Percentiles rank a stretch among this genome's conserved stretches.
Conservation (phyloP, 2,113 vertebrate genomes). For the Romanogobio albipinnatus region DNA sequence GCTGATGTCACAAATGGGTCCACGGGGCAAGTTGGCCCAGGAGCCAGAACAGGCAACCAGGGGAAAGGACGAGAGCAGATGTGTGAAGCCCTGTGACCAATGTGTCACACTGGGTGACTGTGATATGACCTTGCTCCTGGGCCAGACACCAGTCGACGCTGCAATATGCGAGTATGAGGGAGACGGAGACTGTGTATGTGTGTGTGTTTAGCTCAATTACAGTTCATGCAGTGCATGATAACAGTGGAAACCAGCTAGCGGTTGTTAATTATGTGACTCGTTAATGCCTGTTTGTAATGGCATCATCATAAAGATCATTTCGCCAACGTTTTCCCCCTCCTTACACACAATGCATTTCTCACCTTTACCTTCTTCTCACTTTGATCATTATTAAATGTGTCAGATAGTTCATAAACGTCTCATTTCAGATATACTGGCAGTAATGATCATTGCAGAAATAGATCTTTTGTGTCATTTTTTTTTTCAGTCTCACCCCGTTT, state of each 20-base stretch:
- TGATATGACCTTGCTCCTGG: slow-evolving; percentile 60
- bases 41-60: slow-evolving; percentile 5
- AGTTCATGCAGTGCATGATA: slow-evolving; percentile 16
- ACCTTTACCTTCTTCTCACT: neutral
- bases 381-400: slow-evolving; percentile 29
- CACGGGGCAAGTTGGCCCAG: slow-evolving; percentile 53
- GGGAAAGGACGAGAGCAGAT: slow-evolving; percentile 55
- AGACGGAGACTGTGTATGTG: neutral
- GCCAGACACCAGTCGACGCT: slow-evolving; percentile 43
- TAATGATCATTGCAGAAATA: slow-evolving; percentile 46
- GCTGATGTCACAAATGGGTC: slow-evolving; percentile 50
- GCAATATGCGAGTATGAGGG: neutral
- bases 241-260: neutral
- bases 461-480: slow-evolving; percentile 15
- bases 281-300: slow-evolving; percentile 1
- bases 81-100: slow-evolving; percentile 54
- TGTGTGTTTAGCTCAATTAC: slow-evolving; percentile 15
- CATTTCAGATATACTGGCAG: slow-evolving; percentile 30
- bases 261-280: slow-evolving; percentile 33
- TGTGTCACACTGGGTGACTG: slow-evolving; percentile 59
- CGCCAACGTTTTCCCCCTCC: neutral
- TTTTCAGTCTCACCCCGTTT: slow-evolving; percentile 12
- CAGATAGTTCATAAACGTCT: slow-evolving; percentile 41
- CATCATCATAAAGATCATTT: slow-evolving; percentile 18
- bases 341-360: neutral